Base-by-base conservation (phyloP, 2,113 vertebrate genomes). In the Gobius niger region DNA sequence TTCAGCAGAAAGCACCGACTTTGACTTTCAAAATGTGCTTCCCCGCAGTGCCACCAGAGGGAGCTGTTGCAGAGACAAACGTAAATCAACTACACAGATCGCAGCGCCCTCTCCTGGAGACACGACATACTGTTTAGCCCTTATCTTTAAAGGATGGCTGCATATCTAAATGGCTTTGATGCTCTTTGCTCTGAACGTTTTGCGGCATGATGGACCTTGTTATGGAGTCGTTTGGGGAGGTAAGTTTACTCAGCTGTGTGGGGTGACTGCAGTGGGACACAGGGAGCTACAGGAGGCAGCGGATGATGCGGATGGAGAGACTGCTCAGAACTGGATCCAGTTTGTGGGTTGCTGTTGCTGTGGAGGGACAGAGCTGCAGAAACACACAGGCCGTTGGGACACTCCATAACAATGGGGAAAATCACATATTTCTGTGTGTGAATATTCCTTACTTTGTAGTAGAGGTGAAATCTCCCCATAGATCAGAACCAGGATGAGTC, bases 381-480 rank as follows among this genome's bases (percentile, higher is more conserved):
- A 40, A 64, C 34, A 76, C 0, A 56, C 12, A 49, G 4, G 0
- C 0, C 56, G 16, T 13, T 65, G 15, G 11, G 24, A 57, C 54
- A 15, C 40, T n/a, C 9, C 15, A 18, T 4, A 9, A 11, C 16
- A 53, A 18, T 11, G 16, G 24, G 24, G 3, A 11, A 4, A n/a
- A 52, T 7, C 0, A 50, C 1, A 52, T 1, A 24, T 54, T 10
- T 15, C 14, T 40, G 7, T 52, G 3, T 41, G n/a, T 46, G 14
- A 8, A 0, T 0, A 9, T 3, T 5, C 0, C 41, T 78, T 92
- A 98, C 96, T 95, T 96, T 77, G 95, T 90, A 57, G 95, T 93
- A 78, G 94, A 93, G 66, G 93, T 95, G 78, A 97, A 97, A 69
- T 96, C 96, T 71, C 96, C 96, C 96, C 95, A 97, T 16, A 96